These are phyloP conservation scores for Brachypterus glaber DNA, from an alignment of 2,888 invertebrate species.

Conservation along the genomic window DNA sequence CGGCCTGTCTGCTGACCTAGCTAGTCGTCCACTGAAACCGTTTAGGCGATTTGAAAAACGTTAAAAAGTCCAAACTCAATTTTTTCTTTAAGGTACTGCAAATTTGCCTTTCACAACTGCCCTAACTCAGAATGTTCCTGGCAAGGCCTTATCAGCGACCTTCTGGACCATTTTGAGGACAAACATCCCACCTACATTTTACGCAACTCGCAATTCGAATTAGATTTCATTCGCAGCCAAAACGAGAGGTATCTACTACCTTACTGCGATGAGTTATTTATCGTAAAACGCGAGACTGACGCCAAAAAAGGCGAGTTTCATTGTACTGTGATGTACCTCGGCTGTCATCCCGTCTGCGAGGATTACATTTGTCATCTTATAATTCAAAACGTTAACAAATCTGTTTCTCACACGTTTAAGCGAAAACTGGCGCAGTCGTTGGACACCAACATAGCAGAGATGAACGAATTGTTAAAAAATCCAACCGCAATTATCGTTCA, in stretches of 20 bases:
- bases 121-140: too few relatives aligned
- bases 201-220: background rate
- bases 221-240: background rate
- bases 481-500: background rate
- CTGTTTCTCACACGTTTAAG: background rate
- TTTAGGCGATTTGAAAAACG: too few relatives aligned
- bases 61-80: too few relatives aligned
- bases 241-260: background rate
- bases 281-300: background rate
- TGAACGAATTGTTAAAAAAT: background rate
- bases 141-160: background rate
- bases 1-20: too few relatives aligned
- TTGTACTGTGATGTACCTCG: background rate
- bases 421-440: background rate
- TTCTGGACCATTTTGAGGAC: background rate
- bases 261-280: background rate
- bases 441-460: background rate
- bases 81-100: too few relatives aligned
- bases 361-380: background rate
- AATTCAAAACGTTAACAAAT: constrained; percentile 1
- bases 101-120: too few relatives aligned
- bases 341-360: background rate
- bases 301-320: background rate
- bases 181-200: background rate
- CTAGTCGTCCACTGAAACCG: too few relatives aligned